phyloP scores from a whole-genome alignment of 2,113 vertebrate genomes.

The Odontophorus gujanensis region DNA sequence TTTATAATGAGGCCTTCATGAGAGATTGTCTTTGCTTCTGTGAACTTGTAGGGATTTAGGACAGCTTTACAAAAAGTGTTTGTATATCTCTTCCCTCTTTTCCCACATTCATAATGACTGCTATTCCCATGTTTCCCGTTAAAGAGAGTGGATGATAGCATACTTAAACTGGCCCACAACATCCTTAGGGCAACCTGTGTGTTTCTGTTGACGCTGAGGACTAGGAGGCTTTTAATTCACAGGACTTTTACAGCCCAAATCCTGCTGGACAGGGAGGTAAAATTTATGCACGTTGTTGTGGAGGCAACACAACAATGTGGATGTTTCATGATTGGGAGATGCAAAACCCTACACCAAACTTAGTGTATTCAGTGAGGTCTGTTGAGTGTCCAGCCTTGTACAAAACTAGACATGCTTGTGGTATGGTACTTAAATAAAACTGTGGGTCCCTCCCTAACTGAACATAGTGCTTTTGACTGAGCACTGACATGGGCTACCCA shows the following conservation, averaged over 20 bases:
- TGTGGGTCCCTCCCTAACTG: background rate
- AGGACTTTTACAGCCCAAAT: too few relatives aligned
- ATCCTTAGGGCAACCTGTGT: background rate
- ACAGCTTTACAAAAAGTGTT: background rate
- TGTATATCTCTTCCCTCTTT: background rate
- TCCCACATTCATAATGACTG: background rate
- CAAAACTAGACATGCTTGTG: background rate
- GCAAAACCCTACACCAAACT: background rate
- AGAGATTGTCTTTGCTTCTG: background rate
- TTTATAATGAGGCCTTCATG: background rate
- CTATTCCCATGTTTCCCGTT: background rate
- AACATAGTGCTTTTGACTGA: background rate
- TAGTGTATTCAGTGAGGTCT: background rate
- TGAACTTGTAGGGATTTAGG: background rate
- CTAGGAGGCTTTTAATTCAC: background rate
- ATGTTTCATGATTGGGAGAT: background rate
- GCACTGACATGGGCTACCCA: background rate
- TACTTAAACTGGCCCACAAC: background rate
- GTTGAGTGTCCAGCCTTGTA: background rate
- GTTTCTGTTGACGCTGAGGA: too few relatives aligned
- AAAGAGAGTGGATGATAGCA: background rate
- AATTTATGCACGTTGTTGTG: rapidly evolving
- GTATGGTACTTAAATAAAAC: background rate
- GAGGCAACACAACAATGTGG: background rate
- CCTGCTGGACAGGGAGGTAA: too few relatives aligned